phyloP scores from a whole-genome alignment of 2,113 vertebrate genomes.

The Menidia beryllina region DNA sequence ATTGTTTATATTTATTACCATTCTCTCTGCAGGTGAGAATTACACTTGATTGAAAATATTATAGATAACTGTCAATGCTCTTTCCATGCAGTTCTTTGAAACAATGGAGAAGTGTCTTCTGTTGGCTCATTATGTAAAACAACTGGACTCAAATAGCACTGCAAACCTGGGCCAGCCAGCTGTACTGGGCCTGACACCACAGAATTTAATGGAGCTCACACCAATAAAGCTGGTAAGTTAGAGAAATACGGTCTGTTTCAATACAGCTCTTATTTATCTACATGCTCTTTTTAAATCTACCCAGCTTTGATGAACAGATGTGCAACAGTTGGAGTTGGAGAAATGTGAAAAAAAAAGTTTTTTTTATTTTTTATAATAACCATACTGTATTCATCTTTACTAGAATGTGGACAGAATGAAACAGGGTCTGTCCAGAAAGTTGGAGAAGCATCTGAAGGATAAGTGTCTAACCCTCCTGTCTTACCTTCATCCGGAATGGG shows the following conservation, averaged over 20 bases:
- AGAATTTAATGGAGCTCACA: conserved; percentile 80
- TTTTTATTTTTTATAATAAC: too few relatives aligned
- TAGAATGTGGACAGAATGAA: conserved; percentile 84
- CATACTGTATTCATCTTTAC: background rate
- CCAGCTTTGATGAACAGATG: background rate
- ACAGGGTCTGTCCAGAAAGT: conserved; percentile 75
- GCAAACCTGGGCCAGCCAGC: conserved; percentile 53
- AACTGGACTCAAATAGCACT: conserved; percentile 71
- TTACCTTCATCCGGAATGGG: conserved; percentile 86
- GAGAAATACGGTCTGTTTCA: background rate
- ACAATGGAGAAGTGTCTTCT: conserved; percentile 85
- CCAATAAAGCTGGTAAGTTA: conserved; percentile 77
- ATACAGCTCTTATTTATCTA: background rate
- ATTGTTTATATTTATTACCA: too few relatives aligned
- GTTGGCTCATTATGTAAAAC: conserved; percentile 80
- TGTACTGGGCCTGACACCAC: conserved; percentile 78
- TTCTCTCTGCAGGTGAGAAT: background rate
- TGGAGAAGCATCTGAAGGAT: conserved; percentile 85
- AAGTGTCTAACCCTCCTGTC: conserved; percentile 84
- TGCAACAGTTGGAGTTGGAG: background rate
- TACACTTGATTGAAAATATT: background rate
- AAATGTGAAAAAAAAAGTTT: too few relatives aligned
- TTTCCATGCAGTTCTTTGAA: conserved; percentile 79
- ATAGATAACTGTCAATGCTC: background rate
- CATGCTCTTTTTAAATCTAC: background rate